Percentiles rank a stretch among this genome's conserved stretches.
Conservation (phyloP, 2,888 invertebrate genomes). For the Isoperla grammatica region DNA sequence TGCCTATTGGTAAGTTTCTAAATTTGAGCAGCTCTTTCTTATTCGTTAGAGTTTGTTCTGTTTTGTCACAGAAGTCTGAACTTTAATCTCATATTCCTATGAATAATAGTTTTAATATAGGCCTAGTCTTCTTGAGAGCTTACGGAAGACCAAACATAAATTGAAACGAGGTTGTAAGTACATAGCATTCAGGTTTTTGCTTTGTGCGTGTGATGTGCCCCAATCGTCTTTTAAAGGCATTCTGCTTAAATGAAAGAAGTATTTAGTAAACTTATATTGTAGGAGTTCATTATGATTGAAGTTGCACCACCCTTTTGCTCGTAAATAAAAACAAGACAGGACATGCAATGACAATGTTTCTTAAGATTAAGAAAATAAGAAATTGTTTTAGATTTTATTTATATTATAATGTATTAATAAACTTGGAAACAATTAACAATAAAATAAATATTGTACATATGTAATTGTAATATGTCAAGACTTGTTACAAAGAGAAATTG, state of each 20-base stretch:
- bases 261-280: neutral
- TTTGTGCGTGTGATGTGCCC: slow-evolving; percentile 1
- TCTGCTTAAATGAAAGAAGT: neutral
- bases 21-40: too few relatives aligned
- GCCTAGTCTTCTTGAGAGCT: neutral
- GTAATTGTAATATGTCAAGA: slow-evolving; percentile 21
- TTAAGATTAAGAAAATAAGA: neutral
- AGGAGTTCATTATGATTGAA: too few relatives aligned
- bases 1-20: too few relatives aligned
- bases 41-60: too few relatives aligned
- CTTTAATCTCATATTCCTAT: too few relatives aligned
- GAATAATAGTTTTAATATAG: neutral
- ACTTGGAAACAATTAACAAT: slow-evolving; percentile 18
- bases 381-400: neutral
- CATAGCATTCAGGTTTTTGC: neutral
- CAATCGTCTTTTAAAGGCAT: neutral
- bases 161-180: neutral
- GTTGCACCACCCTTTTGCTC: too few relatives aligned
- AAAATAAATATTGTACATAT: slow-evolving; percentile 18
- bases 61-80: too few relatives aligned
- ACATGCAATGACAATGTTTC: neutral
- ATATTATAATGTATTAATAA: slow-evolving; percentile 10
- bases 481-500: slow-evolving; percentile 25
- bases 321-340: neutral
- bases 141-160: too few relatives aligned